Evolutionary conservation across 35 echinoderm and acorn worm species (phyloP), one percentile per base, ranked within the genome.

Genomic region (Diadema setosum): DNA sequence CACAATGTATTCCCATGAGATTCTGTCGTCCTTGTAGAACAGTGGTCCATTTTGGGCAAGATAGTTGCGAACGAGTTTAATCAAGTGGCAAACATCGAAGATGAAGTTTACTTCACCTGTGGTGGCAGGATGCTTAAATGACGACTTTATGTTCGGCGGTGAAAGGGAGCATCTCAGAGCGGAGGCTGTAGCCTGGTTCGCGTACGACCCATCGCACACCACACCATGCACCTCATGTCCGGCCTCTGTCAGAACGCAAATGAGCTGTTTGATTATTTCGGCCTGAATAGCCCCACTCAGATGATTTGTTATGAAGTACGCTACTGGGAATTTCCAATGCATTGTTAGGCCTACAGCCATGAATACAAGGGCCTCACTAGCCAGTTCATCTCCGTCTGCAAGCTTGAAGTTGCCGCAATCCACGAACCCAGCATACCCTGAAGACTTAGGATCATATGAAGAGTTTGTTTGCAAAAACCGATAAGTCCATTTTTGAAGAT

Each of bases 11-110:
- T 24, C 57, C 86, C 91, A 93, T 65, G 41, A 82, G 16, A 92
- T 87, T 55, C 27, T 65, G 8, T 87, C 30, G 45, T 14, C 55
- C 21, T 87, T 36, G 39, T 92, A 84, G 29, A 81, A 92, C 39
- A 87, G 81, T 78, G 84, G 81, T 39, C 83, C 70, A 30, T 39
- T 33, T n/a, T 65, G 85, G 26, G 90, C 90, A 48, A 92, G 67
- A 46, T 75, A 83, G 57, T 93, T 93, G 56, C 84, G 60, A 64
- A 92, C 52, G 39, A 92, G 50, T 48, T 87, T 92, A 9, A 87
- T 81, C 5, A 87, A 46, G 64, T 91, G 88, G 64, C 88, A 91
- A 3, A 80, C 63, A 83, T 93, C 91, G 88, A 93, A 93, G 9
- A 93, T 81, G 58, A 93, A 88, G 42, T 83, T 50, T 5, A 93